Evolutionary conservation across 2,797 vertebrate species (phyloP).

Genomic region (Diceros bicornis): DNA sequence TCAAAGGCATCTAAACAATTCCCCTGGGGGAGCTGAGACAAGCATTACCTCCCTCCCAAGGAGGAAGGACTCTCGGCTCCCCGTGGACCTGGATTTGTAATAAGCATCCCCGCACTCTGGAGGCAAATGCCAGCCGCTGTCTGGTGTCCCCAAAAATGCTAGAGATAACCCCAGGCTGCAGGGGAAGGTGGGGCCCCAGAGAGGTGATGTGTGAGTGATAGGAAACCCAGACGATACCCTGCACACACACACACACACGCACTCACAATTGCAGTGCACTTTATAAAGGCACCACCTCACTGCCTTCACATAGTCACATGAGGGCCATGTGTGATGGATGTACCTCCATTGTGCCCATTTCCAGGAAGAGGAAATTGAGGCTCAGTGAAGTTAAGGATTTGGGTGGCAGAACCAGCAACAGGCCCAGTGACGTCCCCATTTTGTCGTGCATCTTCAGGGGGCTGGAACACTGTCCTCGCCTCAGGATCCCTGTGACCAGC

Average conservation of each 20-base stretch:
- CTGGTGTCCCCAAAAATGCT: background rate
- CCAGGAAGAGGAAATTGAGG: background rate
- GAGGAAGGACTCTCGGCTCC: background rate
- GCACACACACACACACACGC: background rate
- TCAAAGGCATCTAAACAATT: background rate
- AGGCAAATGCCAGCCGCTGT: background rate
- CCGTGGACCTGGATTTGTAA: fast-evolving
- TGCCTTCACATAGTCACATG: no score
- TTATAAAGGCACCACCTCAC: background rate
- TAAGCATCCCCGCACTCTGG: background rate
- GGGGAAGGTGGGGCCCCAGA: background rate
- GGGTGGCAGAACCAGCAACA: no score
- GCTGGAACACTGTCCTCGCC: background rate
- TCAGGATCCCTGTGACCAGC: background rate
- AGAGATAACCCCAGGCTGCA: background rate
- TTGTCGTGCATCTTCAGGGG: background rate
- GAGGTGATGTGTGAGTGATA: no score
- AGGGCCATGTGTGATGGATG: background rate
- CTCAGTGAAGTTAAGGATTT: background rate
- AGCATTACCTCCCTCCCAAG: background rate
- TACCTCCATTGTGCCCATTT: background rate
- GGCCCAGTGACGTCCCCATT: fast-evolving
- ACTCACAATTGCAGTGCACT: no score
- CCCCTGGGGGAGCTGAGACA: background rate
- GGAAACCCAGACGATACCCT: background rate